Evolutionary conservation across 2,888 invertebrate species (phyloP).

Genomic region (Eretmocerus hayati): DNA sequence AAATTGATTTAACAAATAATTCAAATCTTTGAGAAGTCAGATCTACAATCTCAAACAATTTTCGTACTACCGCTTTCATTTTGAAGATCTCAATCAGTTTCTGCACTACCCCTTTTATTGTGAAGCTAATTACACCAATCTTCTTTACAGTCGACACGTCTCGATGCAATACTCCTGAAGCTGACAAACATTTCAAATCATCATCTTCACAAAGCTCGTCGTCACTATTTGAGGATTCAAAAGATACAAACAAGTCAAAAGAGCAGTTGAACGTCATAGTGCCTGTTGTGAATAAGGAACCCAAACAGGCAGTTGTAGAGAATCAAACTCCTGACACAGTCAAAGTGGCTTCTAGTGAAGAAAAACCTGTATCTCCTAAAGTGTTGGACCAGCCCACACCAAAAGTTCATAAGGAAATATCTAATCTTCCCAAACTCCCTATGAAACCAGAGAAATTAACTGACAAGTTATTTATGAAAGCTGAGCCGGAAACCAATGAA

Average conservation of each 20-base stretch:
- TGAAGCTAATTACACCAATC: too few species aligned
- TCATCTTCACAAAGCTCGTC: conserved; percentile 18
- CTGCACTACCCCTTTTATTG: too few species aligned
- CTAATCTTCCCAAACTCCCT: neutral
- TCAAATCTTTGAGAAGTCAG: too few species aligned
- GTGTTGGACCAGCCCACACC: neutral
- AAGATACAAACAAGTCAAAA: conserved; percentile 8
- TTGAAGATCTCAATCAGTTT: too few species aligned
- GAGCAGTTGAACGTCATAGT: conserved; percentile 15
- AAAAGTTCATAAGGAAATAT: conserved; percentile 2
- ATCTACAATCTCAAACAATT: too few species aligned
- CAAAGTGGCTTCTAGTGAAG: conserved; percentile 1
- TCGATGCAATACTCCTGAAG: conserved; percentile 37
- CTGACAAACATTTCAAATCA: conserved; percentile 42
- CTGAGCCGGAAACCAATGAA: conserved; percentile 39
- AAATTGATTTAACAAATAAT: too few species aligned
- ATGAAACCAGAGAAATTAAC: conserved; percentile 16
- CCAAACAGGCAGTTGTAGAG: conserved; percentile 3
- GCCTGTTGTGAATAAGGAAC: conserved; percentile 1
- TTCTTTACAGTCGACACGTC: conserved; percentile 34
- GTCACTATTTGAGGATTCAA: neutral
- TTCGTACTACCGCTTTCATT: conserved; percentile 1
- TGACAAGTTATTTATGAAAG: conserved; percentile 42
- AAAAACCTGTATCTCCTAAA: neutral
- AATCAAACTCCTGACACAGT: neutral